A percentile compares a stretch with the other conserved stretches of the same genome.
phyloP scores from a whole-genome alignment of 1,140 invertebrate species.

The Vanessa tameamea region DNA sequence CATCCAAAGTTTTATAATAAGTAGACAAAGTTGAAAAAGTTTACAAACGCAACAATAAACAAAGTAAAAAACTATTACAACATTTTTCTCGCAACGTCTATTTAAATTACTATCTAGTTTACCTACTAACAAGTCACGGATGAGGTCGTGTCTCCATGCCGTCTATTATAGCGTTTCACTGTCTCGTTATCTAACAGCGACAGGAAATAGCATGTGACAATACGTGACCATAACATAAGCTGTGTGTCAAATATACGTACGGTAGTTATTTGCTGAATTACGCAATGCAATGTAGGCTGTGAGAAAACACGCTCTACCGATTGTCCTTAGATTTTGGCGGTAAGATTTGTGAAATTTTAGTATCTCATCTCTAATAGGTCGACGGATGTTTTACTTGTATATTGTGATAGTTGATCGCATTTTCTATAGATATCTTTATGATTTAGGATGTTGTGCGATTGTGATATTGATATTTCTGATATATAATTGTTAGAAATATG shows the following conservation, averaged over 20 bases:
- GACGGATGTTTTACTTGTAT: background rate
- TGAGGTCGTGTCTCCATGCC: constrained; percentile 16
- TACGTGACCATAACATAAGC: constrained; percentile 24
- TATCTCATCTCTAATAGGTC: background rate
- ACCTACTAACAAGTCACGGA: constrained; percentile 17
- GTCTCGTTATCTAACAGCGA: constrained; percentile 25
- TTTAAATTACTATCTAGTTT: background rate
- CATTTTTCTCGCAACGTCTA: background rate
- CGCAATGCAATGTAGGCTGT: constrained; percentile 10
- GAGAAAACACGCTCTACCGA: background rate
- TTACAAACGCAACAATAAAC: background rate
- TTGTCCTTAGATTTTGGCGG: background rate
- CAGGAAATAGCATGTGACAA: constrained; percentile 18
- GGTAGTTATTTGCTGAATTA: background rate
- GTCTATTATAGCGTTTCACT: constrained; percentile 20
- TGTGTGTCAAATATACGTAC: constrained; percentile 10
- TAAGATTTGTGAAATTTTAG: background rate
- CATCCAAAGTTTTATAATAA: too few species aligned
- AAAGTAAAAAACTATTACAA: constrained; percentile 1
- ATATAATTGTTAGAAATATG: too few species aligned
- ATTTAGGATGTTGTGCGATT: too few species aligned
- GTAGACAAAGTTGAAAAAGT: background rate
- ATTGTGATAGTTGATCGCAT: background rate
- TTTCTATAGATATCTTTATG: background rate
- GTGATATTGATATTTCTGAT: too few species aligned